Evolutionary conservation across 2,797 vertebrate genomes (phyloP).

Genomic region (Oreortyx pictus): DNA sequence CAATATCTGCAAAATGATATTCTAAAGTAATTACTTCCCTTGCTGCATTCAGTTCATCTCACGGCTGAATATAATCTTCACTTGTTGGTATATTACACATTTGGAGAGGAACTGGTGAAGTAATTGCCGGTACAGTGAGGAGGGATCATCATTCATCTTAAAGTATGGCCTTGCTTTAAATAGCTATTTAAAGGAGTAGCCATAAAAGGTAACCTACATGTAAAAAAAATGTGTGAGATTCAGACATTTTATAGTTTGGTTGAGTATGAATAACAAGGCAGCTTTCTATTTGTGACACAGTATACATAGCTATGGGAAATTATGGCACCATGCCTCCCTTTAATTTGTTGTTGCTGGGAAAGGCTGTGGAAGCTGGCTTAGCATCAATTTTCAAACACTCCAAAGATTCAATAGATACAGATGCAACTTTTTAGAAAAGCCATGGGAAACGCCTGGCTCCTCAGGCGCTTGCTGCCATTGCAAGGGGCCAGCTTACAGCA

Average conservation of each 20-base stretch:
- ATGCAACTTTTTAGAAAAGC: constrained; percentile 22
- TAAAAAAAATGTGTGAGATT: constrained; percentile 1
- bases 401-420: constrained; percentile 20
- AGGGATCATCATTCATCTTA: background rate
- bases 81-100: constrained; percentile 22
- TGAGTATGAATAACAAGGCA: background rate
- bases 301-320: constrained; percentile 5
- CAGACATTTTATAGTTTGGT: background rate
- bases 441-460: background rate
- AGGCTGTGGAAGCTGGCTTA: constrained; percentile 34
- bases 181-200: background rate
- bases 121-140: background rate
- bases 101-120: constrained; percentile 29
- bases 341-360: constrained; percentile 30
- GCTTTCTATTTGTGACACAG: constrained; percentile 16
- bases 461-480: background rate
- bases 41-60: constrained; percentile 33
- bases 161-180: background rate
- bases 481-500: background rate
- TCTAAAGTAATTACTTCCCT: constrained; percentile 52
- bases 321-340: constrained; percentile 26
- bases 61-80: constrained; percentile 6
- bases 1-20: constrained; percentile 31
- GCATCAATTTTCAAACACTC: background rate
- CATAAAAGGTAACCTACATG: background rate